Evolutionary conservation across 2,888 invertebrate species (phyloP).

Genomic region (Andricus quercusramuli): DNA sequence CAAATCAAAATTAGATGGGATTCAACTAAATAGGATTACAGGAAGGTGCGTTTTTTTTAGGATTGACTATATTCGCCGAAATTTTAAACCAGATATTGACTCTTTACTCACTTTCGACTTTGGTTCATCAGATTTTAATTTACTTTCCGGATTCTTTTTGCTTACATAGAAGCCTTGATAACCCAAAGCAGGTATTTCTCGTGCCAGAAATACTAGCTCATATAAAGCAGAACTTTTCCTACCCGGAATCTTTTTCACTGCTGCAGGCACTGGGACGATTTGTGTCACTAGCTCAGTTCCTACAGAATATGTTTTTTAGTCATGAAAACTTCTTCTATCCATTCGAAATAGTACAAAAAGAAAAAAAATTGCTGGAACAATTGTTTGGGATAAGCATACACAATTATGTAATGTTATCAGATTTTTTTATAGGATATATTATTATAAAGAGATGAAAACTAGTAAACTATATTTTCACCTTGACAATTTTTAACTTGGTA

Average conservation of each 20-base stretch:
- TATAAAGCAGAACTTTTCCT: constrained; percentile 82
- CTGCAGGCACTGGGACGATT: constrained; percentile 81
- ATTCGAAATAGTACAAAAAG: too few relatives aligned
- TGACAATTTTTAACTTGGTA: constrained; percentile 84
- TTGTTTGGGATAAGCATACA: too few relatives aligned
- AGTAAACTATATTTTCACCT: constrained; percentile 77
- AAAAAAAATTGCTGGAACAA: too few relatives aligned
- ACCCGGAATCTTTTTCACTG: constrained; percentile 82
- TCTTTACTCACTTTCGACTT: constrained; percentile 5
- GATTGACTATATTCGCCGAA: too few relatives aligned
- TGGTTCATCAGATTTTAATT: not conserved
- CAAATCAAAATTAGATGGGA: too few relatives aligned
- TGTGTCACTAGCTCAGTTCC: constrained; percentile 82
- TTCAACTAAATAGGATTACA: too few relatives aligned
- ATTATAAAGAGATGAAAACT: too few relatives aligned
- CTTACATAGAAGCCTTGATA: constrained; percentile 83
- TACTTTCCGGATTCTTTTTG: constrained; percentile 48
- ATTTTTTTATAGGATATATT: too few relatives aligned
- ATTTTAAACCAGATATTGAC: too few relatives aligned
- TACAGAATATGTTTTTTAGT: constrained; percentile 58
- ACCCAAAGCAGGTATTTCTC: constrained; percentile 83
- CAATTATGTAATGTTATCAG: not conserved
- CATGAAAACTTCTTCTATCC: too few relatives aligned
- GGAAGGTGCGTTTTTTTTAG: too few relatives aligned
- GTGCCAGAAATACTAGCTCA: constrained; percentile 85